Percentiles rank a stretch among this genome's conserved stretches.
These are phyloP conservation scores for Sandelia bainsii DNA, from an alignment of 2,797 vertebrate genomes.

Conservation along the genomic window DNA sequence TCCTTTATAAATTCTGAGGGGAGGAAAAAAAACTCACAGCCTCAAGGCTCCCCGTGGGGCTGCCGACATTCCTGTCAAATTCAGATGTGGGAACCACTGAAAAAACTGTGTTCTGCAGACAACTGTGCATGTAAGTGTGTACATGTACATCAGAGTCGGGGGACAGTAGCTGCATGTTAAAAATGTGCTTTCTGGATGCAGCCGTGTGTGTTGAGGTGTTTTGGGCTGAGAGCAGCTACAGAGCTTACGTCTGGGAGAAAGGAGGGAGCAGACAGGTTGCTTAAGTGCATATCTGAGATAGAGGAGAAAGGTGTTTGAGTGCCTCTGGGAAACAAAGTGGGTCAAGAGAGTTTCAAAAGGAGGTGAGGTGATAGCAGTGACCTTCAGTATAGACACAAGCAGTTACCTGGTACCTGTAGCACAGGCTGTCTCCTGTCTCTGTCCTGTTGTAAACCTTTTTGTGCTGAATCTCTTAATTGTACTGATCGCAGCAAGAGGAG, in stretches of 20 bases:
- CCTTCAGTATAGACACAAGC: constrained; percentile 42
- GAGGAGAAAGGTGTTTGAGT: constrained; percentile 24
- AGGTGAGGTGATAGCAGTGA: constrained; percentile 41
- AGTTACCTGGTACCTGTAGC: constrained; percentile 40
- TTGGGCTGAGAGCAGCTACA: constrained; percentile 40
- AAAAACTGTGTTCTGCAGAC: constrained; percentile 54
- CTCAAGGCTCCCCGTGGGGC: constrained; percentile 57
- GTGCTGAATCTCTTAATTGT: constrained; percentile 27
- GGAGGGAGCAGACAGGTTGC: constrained; percentile 24
- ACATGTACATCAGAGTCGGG: not conserved
- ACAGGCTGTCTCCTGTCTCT: constrained; percentile 20
- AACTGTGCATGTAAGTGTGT: constrained; percentile 26
- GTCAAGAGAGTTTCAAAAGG: constrained; percentile 56
- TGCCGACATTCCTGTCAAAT: constrained; percentile 75
- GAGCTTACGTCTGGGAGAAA: constrained; percentile 45
- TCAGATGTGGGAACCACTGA: constrained; percentile 69
- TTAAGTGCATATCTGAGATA: constrained; percentile 47
- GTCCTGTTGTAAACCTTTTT: constrained; percentile 5
- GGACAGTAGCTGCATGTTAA: constrained; percentile 31
- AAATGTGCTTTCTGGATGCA: constrained; percentile 56
- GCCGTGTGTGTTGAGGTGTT: constrained; percentile 53
- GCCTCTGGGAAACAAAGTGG: constrained; percentile 61
- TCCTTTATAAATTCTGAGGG: constrained; percentile 12
- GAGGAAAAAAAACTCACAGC: constrained; percentile 23
- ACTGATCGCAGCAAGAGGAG: constrained; percentile 31